These are phyloP conservation scores for Drosophila flavopinicola DNA, from an alignment of 2,888 invertebrate genomes.

Conservation along the genomic window DNA sequence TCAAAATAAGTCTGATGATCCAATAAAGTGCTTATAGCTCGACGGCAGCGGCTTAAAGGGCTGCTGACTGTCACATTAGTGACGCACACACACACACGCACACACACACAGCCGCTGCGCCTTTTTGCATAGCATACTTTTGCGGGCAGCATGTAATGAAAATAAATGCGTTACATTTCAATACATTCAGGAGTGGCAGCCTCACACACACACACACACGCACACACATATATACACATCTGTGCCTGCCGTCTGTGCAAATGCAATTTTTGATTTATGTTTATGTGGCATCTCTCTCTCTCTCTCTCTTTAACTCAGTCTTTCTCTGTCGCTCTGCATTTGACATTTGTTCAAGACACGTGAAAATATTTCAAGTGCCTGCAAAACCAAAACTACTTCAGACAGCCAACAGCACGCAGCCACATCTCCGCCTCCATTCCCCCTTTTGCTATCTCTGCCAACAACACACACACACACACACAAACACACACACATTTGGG, in stretches of 20 bases:
- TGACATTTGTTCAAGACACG: slow-evolving; percentile 82
- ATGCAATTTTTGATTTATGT: slow-evolving; percentile 77
- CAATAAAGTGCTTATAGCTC: slow-evolving; percentile 81
- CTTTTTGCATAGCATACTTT: slow-evolving; percentile 73
- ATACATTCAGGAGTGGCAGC: slow-evolving; percentile 60
- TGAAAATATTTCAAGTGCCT: slow-evolving; percentile 81
- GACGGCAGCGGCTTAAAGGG: slow-evolving; percentile 72
- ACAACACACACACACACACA: slow-evolving; percentile 15
- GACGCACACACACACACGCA: slow-evolving; percentile 53
- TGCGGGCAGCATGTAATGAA: slow-evolving; percentile 71
- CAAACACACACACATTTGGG: slow-evolving; percentile 13
- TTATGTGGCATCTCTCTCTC: slow-evolving; percentile 22
- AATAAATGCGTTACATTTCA: slow-evolving; percentile 82
- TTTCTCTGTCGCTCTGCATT: slow-evolving; percentile 47
- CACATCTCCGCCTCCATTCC: slow-evolving; percentile 3
- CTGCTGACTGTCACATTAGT: slow-evolving; percentile 74
- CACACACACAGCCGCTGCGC: slow-evolving; percentile 10
- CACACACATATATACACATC: slow-evolving; percentile 10
- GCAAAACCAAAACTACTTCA: slow-evolving; percentile 65
- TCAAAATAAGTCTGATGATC: slow-evolving; percentile 81
- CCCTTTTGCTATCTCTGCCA: slow-evolving; percentile 45
- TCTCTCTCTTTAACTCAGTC: neutral
- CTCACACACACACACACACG: neutral
- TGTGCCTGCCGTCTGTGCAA: slow-evolving; percentile 27
- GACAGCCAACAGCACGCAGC: slow-evolving; percentile 39